A percentile compares a stretch with the other conserved stretches of the same genome.
phyloP scores from a whole-genome alignment of 2,113 vertebrate species.

The Nothocercus nigrocapillus region DNA sequence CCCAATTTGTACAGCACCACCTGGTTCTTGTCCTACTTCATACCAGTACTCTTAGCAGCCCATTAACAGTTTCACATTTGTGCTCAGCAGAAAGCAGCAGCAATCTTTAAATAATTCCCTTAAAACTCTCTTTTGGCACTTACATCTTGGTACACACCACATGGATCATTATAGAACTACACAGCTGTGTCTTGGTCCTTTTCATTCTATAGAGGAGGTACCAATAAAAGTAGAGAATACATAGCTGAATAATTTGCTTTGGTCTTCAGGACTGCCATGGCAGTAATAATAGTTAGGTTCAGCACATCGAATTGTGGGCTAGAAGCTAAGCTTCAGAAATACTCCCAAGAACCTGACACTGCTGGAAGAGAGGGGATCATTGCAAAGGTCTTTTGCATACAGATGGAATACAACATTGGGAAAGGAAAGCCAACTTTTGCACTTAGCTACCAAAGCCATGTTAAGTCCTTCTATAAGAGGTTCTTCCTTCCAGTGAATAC shows the following conservation, averaged over 20 bases:
- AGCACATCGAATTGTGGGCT: not conserved
- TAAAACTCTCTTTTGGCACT: not conserved
- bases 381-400: not conserved
- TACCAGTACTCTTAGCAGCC: not conserved
- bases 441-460: not conserved
- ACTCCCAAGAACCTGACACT: not conserved
- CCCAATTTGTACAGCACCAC: fast-evolving
- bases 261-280: not conserved
- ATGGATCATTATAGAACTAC: not conserved
- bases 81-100: not conserved
- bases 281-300: not conserved
- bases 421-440: not conserved
- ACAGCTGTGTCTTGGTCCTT: not conserved
- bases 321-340: not conserved
- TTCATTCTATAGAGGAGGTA: not conserved
- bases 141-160: not conserved
- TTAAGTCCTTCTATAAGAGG: not conserved
- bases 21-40: not conserved
- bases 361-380: not conserved
- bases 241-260: not conserved
- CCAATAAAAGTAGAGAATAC: not conserved
- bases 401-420: not conserved
- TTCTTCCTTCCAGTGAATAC: not conserved
- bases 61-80: not conserved
- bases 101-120: not conserved